Base-by-base conservation (phyloP, 2,797 vertebrate species). In the Syngnathus acus region DNA sequence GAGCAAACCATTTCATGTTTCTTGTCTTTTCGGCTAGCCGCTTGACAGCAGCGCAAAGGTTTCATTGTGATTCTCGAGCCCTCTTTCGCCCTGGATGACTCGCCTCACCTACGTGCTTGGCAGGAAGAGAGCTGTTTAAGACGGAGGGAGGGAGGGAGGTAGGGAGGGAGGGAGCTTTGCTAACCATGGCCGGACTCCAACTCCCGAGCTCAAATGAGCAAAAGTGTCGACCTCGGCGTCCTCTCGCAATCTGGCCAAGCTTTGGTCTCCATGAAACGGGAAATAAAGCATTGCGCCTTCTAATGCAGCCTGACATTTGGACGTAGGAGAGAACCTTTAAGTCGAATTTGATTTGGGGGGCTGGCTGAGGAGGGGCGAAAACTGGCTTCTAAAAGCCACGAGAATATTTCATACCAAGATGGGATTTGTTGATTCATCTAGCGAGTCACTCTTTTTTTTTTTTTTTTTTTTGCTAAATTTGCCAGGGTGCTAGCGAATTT, bases 31-130 rank as follows among this genome's bases (percentile, higher is more conserved):
- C 32, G 4, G 32, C 32, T 32, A 32, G 32, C 32, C 32, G 32
- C 32, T 32, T 32, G 32, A 81, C 66, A 75, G 71, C 70, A 73
- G 78, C 65, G 59, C 58, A 63, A 84, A 75, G 72, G 81, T 82
- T 87, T 89, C 81, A 89, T 91, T 90, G 85, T 84, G 81, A 90
- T 90, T 92, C 89, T 85, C 86, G 76, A 78, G 77, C 73, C 74
- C 83, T 84, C 76, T 69, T 79, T 84, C 70, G 65, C 82, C 80
- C 79, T 84, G 82, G 78, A 81, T 84, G 86, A 86, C 87, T 88
- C 78, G 84, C 80, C 82, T 88, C 79, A 79, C 84, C 42, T 84
- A 78, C 70, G 74, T 86, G 86, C 79, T 89, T 90, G 88, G 89
- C 88, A 90, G 80, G 76, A 82, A 72, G 75, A 76, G 84, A 79